A percentile compares a stretch with the other conserved stretches of the same genome.
phyloP scores from a whole-genome alignment of 2,113 vertebrate species.

The Thamnophis sirtalis region DNA sequence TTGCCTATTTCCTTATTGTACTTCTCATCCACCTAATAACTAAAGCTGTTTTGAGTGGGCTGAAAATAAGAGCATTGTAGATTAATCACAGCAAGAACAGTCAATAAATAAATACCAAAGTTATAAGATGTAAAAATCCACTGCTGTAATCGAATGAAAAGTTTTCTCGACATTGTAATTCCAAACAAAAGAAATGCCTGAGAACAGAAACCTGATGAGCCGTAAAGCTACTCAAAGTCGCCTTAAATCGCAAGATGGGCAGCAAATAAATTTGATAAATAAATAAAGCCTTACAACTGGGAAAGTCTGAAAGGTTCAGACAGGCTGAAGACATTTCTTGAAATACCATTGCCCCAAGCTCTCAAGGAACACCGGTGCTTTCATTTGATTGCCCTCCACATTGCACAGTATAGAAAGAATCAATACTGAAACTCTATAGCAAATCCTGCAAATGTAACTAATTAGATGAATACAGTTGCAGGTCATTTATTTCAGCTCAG shows the following conservation, averaged over 20 bases:
- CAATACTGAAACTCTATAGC: constrained; percentile 48
- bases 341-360: not conserved
- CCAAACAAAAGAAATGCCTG: not conserved
- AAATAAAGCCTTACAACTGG: not conserved
- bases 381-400: constrained; percentile 28
- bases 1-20: not conserved
- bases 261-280: not conserved
- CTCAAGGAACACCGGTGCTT: constrained; percentile 24
- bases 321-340: not conserved
- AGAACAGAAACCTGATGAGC: not conserved
- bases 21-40: not conserved
- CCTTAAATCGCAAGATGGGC: not conserved
- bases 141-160: not conserved
- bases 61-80: not conserved
- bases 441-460: constrained; percentile 25
- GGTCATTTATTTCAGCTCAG: constrained; percentile 29
- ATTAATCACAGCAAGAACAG: not conserved
- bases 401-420: constrained; percentile 36
- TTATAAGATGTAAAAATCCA: not conserved
- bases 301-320: not conserved
- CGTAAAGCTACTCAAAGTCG: not conserved
- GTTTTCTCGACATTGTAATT: not conserved
- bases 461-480: constrained; percentile 19
- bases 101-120: not conserved
- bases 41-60: not conserved